Conservation (phyloP, 2,113 vertebrate species). For the Tenrec ecaudatus region DNA sequence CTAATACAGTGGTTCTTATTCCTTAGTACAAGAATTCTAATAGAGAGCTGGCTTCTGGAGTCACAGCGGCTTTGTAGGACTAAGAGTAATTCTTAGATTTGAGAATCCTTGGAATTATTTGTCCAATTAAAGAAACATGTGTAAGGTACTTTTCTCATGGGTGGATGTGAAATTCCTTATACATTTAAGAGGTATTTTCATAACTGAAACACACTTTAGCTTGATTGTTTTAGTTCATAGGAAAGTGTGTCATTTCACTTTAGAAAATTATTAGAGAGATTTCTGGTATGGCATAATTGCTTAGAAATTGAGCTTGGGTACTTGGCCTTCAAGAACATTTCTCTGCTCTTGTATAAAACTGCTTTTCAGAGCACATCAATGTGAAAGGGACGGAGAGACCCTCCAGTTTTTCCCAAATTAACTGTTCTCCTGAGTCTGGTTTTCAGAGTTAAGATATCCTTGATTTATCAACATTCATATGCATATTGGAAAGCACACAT, state of each 20-base stretch:
- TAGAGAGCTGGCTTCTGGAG: neutral
- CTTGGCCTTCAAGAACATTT: no score
- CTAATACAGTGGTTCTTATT: neutral
- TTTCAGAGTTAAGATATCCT: neutral
- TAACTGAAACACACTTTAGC: neutral
- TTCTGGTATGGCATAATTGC: neutral
- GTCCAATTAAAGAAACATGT: neutral
- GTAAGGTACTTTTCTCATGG: neutral
- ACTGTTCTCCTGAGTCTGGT: constrained; percentile 12
- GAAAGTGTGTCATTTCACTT: constrained; percentile 5
- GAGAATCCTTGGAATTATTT: neutral
- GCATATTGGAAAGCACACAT: no score
- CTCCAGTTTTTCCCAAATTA: neutral
- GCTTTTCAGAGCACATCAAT: neutral
- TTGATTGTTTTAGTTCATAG: neutral
- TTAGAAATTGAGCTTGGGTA: constrained; percentile 27
- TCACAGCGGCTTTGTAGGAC: neutral
- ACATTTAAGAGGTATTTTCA: neutral
- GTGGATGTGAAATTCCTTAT: neutral
- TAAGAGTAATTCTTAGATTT: neutral
- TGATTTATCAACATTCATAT: neutral
- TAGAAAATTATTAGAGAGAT: neutral
- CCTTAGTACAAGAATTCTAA: constrained; percentile 1
- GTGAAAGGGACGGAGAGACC: no score
- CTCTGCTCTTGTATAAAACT: neutral